Evolutionary conservation across 2,113 vertebrate species (phyloP), one percentile per base, ranked within the genome.

Genomic region (Meleagris gallopavo): DNA sequence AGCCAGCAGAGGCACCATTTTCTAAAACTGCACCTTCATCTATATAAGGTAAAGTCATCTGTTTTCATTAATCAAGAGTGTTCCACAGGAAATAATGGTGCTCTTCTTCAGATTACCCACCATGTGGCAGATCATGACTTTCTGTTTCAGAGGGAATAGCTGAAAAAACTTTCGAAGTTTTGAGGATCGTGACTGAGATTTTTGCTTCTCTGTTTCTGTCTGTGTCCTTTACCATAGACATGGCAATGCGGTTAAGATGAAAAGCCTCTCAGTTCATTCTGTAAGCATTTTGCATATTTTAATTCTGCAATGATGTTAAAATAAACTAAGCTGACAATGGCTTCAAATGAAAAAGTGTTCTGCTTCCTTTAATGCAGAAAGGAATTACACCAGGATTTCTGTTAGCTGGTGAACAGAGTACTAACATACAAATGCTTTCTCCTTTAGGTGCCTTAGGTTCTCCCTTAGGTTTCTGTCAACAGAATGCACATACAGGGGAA

Each of bases 391-490:
- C 21, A 71, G 22, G 29, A 10, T 83, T 89, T 94, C 81, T 71
- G n/a, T 83, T 21, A 81, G 29, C 66, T 84, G 10, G 21, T 86
- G 45, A 88, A 52, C 22, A 80, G 58, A 80, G 10, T 48, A 80
- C 21, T 94, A 86, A 55, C 71, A 88, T 3, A 95, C 50, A 95
- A 92, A 61, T 36, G 41, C n/a, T 66, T 94, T 93, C 54, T 79
- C 66, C 43, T 38, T 86, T 70, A 36, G 78, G 48, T 88, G 16
- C 30, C 29, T 57, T 57, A 57, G 16, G 30, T 57, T 57, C 30
- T 57, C 29, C 69, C 94, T 92, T 62, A 73, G 61, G 45, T 95
- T 96, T 88, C 62, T 66, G 24, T 74, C 79, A 92, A 86, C 69
- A 95, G 61, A 50, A 22, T 77, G 40, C 17, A 41, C 61, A 79